Evolutionary conservation across 2,888 invertebrate genomes (phyloP), one percentile per base, ranked within the genome.

Genomic region (Hypena proboscidalis): DNA sequence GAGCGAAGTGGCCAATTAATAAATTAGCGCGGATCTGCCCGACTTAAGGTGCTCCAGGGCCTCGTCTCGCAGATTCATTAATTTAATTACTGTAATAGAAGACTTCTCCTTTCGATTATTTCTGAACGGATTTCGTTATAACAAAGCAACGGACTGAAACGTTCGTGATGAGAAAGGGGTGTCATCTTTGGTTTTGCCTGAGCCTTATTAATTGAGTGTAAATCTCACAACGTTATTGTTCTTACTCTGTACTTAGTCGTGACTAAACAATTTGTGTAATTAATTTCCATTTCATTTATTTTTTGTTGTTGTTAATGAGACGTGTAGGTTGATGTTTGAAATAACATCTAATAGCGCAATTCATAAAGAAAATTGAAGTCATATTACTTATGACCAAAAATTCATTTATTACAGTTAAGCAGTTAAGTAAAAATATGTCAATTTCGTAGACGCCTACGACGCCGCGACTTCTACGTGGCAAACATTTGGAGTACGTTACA

Each of bases 1-100:
- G 83, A 78, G 83, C 76, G 80, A 82, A 84, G 79, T 79, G 76
- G 79, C 83, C 88, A 89, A 90, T 90, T 90, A 90, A 90, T 90
- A 89, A 90, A 90, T 90, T 90, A 90, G 83, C 82, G 67, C 64
- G 80, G 81, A 86, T 85, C 81, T 77, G 63, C 78, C 66, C 77
- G 79, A 79, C 85, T 86, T 85, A 85, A 87, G 85, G 83, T 83
- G 82, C 74, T 83, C 77, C 71, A 67, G 74, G 66, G 64, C 67
- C 74, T 77, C 71, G 68, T 70, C 72, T 77, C 71, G 82, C 83
- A 82, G 80, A 83, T 86, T 85, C 84, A 83, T 85, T 85, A 77
- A 85, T 80, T 85, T 85, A 83, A 87, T 85, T 86, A 83, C 74
- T 75, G 67, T 75, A 73, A 70, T 67, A 60, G 68, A 67, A 63